Evolutionary conservation across 2,113 vertebrate species (phyloP), one percentile per base, ranked within the genome.

Genomic region (Hippocampus abdominalis): DNA sequence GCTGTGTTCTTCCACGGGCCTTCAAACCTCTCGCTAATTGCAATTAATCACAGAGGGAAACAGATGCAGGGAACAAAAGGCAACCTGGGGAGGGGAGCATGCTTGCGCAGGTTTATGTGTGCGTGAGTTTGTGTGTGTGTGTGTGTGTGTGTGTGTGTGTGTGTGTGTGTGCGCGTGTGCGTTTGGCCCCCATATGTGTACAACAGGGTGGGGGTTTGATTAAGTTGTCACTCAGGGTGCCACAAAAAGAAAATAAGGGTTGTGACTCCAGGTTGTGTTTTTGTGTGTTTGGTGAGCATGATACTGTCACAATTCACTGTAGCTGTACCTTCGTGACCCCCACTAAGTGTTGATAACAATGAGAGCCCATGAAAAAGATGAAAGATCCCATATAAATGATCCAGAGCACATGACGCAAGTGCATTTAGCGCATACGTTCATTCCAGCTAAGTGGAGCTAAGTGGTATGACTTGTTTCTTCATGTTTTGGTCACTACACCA

Each of bases 21-120:
- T 96, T 98, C 95, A 95, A 95, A 94, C 93, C 88, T 88, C 90
- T 94, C 83, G 80, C 95, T 98, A 97, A 98, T 99, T 97, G 95
- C 95, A 98, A 98, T 98, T 98, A 97, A 97, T 98, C 96, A 98
- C 94, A 91, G 92, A 93, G 91, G 75, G 94, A 98, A 98, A 96
- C 96, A 97, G 96, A 98, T 96, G 95, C 96, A 95, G 92, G 90
- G 89, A 94, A 97, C 95, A 96, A 96, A 64, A 95, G 94, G 94
- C 92, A 84, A 90, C 86, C 83, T 88, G 92, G 92, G 89, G 89
- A 91, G 88, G 86, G 62, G 84, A 73, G 79, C 76, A 75, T 71
- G 61, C 75, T 48, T 85, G 87, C 88, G 86, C 88, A 86, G 44
- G 67, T 51, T 68, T 56, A 53, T 64, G 48, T 42, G 66, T 64